Evolutionary conservation across 1,140 invertebrate genomes (phyloP), one percentile per base, ranked within the genome.

Genomic region (Drosophila lacteicornis): DNA sequence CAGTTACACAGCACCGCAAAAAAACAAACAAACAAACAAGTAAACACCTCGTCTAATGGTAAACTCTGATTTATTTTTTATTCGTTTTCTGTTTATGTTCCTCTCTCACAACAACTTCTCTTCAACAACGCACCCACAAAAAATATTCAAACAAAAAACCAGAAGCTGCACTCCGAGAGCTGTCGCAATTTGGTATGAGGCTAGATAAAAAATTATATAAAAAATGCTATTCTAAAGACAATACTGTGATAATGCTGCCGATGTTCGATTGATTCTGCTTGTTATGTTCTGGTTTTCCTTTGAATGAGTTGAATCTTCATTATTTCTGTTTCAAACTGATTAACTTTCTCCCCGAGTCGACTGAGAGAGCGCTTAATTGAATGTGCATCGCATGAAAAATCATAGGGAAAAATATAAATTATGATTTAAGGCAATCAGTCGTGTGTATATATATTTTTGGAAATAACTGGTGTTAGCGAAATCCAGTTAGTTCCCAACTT

Each of bases 111-210:
- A 66, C 75, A 81, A 71, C 61, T 68, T 65, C 63, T 75, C 67
- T 66, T 19, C 57, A 60, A 80, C 69, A 69, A 74, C 58, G 63
- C 69, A 59, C 36, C 70, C 40, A 63, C 59, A 65, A 55, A 77
- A 61, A 55, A 78, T 73, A 88, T 91, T 75, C 74, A 65, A 59
- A 79, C 83, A 75, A 67, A 84, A 84, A 91, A 91, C 82, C 79
- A 92, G 91, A 90, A 91, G 90, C 76, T 91, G 91, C 82, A 92
- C 91, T 91, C 92, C 85, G 92, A 92, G 83, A 92, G 92, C 82
- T 92, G 92, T 92, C 92, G 91, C 91, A 92, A 92, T 85, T 92
- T 92, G 92, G 92, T 92, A 92, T 92, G 91, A 75, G 85, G 81
- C 82, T 74, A 56, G 73, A 55, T 51, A 60, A 63, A 61, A 55